These are phyloP conservation scores for Encarsia formosa DNA, from an alignment of 2,888 invertebrate species.

Conservation along the genomic window DNA sequence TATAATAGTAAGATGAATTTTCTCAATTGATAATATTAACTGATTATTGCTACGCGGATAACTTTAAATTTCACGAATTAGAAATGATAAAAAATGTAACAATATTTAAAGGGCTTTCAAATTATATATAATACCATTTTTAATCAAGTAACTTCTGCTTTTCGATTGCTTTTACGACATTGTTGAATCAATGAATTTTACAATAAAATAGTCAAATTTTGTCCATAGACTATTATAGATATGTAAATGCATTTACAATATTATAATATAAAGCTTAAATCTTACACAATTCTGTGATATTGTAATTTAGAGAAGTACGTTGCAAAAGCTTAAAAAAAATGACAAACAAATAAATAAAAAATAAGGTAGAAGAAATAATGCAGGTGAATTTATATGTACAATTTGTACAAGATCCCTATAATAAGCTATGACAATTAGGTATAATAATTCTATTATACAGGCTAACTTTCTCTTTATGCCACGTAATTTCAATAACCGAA, in stretches of 20 bases:
- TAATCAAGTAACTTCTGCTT: constrained; percentile 16
- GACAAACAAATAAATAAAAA: too few relatives aligned
- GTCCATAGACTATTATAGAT: constrained; percentile 1
- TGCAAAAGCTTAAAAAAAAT: background rate
- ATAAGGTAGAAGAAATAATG: too few relatives aligned
- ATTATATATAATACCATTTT: constrained; percentile 14
- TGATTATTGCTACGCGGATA: constrained; percentile 9
- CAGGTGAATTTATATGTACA: too few relatives aligned
- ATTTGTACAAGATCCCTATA: background rate
- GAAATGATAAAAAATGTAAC: constrained; percentile 9
- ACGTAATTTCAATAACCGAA: constrained; percentile 13
- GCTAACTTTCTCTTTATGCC: constrained; percentile 1
- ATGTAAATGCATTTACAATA: constrained; percentile 2
- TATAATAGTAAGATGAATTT: background rate
- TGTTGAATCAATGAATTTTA: constrained; percentile 14
- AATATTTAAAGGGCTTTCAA: constrained; percentile 20
- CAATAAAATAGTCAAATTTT: constrained; percentile 7
- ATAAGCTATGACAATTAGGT: background rate
- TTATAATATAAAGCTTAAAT: constrained; percentile 9
- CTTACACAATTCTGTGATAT: constrained; percentile 26
- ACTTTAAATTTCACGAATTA: background rate
- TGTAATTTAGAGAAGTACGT: constrained; percentile 8
- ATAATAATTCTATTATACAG: background rate
- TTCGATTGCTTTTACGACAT: constrained; percentile 20
- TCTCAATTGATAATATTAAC: background rate